Evolutionary conservation across 2,113 vertebrate species (phyloP).

Genomic region (Nicator chloris): DNA sequence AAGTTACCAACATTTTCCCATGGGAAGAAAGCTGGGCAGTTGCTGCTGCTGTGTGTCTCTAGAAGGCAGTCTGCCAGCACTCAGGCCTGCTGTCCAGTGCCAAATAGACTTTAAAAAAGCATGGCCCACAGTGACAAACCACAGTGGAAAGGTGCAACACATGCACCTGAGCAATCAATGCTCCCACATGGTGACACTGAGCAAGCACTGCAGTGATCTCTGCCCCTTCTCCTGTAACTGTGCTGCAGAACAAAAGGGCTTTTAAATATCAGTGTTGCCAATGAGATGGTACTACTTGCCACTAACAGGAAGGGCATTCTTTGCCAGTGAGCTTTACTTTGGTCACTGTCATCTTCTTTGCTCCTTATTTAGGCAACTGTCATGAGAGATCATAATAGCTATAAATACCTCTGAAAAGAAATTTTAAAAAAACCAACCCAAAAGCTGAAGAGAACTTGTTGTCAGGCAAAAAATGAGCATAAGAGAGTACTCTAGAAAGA

Average conservation of each 20-base stretch:
- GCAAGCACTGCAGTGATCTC: background rate
- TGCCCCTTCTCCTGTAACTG: background rate
- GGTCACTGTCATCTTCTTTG: background rate
- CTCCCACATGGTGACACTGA: accelerated
- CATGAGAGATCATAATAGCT: background rate
- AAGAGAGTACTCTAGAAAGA: background rate
- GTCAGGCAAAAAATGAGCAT: background rate
- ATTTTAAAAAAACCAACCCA: background rate
- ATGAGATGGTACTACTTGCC: background rate
- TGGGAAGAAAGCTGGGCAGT: conserved; percentile 28
- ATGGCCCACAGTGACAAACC: background rate
- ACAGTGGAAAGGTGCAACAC: background rate
- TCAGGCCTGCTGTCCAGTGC: background rate
- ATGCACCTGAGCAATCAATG: background rate
- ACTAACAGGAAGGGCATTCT: background rate
- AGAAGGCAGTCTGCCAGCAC: conserved; percentile 19
- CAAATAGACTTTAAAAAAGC: background rate
- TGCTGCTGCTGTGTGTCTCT: conserved; percentile 2
- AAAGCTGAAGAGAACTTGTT: background rate
- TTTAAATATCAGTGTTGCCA: background rate
- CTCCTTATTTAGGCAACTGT: background rate
- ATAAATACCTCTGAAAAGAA: background rate
- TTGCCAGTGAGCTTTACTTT: background rate
- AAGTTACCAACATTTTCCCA: conserved; percentile 1
- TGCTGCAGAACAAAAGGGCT: background rate